phyloP scores from a whole-genome alignment of 2,888 invertebrate genomes.

The Leptinotarsa peninsularis region DNA sequence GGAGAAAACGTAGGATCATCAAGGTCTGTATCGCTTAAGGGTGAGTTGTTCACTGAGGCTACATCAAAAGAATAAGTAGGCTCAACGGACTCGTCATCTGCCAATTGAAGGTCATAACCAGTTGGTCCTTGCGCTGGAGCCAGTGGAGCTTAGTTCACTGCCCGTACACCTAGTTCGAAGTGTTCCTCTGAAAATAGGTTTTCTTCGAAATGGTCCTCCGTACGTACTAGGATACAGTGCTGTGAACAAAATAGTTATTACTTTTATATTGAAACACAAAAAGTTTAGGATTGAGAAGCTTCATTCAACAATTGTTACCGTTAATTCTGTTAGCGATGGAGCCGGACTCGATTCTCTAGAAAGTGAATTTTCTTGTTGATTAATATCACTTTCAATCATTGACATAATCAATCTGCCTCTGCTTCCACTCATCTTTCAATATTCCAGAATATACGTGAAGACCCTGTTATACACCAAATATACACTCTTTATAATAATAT shows the following conservation, averaged over 20 bases:
- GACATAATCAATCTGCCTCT: no score
- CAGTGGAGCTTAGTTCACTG: not conserved
- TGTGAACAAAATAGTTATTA: not conserved
- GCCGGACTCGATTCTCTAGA: no score
- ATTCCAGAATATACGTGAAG: no score
- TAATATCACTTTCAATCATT: no score
- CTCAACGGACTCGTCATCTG: not conserved
- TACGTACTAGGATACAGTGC: slow-evolving; percentile 10
- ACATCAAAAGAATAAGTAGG: not conserved
- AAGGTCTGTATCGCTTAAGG: slow-evolving; percentile 4
- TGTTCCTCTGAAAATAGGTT: slow-evolving; percentile 6
- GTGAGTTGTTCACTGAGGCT: slow-evolving; percentile 6
- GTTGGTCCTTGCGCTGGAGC: slow-evolving; percentile 1
- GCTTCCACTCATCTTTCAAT: no score
- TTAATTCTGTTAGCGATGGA: not conserved
- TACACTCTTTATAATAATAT: no score
- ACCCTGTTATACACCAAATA: no score
- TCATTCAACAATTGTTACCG: slow-evolving; percentile 6
- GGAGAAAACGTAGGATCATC: slow-evolving; percentile 2
- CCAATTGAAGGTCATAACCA: slow-evolving; percentile 3
- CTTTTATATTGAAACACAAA: slow-evolving; percentile 7
- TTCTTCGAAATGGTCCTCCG: slow-evolving; percentile 6
- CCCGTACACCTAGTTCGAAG: slow-evolving; percentile 5
- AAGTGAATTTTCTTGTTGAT: no score
- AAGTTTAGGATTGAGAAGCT: slow-evolving; percentile 4